Conservation (phyloP, 2,797 vertebrate species). For the Craterocephalus amniculus region DNA sequence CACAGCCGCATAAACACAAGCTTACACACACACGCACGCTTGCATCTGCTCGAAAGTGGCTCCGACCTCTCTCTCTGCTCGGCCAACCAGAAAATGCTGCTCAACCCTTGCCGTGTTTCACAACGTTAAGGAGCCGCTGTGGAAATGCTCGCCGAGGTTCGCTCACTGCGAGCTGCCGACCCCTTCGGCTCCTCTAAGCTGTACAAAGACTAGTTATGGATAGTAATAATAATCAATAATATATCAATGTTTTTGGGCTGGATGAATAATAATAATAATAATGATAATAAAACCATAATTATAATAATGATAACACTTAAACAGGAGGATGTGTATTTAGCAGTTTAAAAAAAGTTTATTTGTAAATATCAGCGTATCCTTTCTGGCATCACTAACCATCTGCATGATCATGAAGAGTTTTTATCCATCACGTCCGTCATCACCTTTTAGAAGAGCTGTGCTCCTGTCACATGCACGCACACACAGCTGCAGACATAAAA, state of each 20-base stretch:
- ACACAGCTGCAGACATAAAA: constrained; percentile 38
- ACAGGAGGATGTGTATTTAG: constrained; percentile 82
- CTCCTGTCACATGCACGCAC: constrained; percentile 59
- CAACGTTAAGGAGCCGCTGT: constrained; percentile 60
- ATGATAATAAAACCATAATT: constrained; percentile 64
- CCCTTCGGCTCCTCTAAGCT: constrained; percentile 78
- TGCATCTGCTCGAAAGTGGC: constrained; percentile 72
- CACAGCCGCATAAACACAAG: constrained; percentile 41
- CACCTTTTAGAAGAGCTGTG: constrained; percentile 76
- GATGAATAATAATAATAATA: constrained; percentile 76
- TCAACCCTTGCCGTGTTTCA: constrained; percentile 56
- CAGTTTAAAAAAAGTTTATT: constrained; percentile 84
- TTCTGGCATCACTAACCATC: constrained; percentile 79
- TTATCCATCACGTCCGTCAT: constrained; percentile 68
- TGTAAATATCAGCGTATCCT: constrained; percentile 86
- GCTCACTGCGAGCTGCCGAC: constrained; percentile 57
- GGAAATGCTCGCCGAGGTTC: constrained; percentile 52
- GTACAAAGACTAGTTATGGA: constrained; percentile 86
- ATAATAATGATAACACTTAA: constrained; percentile 68
- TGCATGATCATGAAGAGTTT: constrained; percentile 78
- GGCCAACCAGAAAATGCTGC: constrained; percentile 73
- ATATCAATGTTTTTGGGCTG: constrained; percentile 84
- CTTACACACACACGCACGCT: constrained; percentile 40
- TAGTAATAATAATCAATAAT: constrained; percentile 86
- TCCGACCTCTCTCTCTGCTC: constrained; percentile 73